Percentiles rank a stretch among this genome's conserved stretches.
Evolutionary conservation across 2,888 invertebrate genomes (phyloP).

Genomic region (Synanthedon tipuliformis): DNA sequence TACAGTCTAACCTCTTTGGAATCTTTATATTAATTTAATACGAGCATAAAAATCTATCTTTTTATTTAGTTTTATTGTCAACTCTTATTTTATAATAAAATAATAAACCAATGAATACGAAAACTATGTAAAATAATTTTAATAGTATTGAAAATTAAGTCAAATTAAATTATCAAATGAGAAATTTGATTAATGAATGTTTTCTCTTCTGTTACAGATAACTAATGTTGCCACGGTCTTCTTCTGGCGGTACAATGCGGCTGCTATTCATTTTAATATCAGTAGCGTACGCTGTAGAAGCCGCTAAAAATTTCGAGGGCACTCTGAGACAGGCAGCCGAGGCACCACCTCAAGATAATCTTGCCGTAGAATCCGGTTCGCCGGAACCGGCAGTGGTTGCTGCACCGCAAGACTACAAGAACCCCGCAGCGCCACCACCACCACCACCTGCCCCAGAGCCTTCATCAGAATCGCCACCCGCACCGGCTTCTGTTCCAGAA

Average conservation of each 20-base stretch:
- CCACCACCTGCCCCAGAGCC: slow-evolving; percentile 15
- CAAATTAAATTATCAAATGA: no score
- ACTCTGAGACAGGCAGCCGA: slow-evolving; percentile 59
- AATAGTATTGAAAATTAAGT: no score
- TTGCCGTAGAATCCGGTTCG: slow-evolving; percentile 55
- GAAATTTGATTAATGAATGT: no score
- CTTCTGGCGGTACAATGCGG: slow-evolving; percentile 52
- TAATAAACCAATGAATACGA: no score
- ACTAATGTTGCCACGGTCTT: slow-evolving; percentile 57
- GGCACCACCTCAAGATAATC: slow-evolving; percentile 61
- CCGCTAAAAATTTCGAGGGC: slow-evolving; percentile 61
- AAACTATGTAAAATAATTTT: no score
- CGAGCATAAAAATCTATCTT: no score
- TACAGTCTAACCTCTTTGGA: no score
- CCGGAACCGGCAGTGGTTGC: slow-evolving; percentile 56
- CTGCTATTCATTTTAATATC: slow-evolving; percentile 55
- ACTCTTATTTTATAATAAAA: no score
- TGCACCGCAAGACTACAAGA: slow-evolving; percentile 56
- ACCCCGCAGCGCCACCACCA: slow-evolving; percentile 48
- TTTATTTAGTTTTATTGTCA: no score
- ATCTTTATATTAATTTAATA: no score
- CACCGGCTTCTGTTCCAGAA: slow-evolving; percentile 43
- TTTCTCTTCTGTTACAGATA: slow-evolving; percentile 59
- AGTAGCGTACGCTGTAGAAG: slow-evolving; percentile 54
- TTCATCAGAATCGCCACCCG: slow-evolving; percentile 20